These are phyloP conservation scores for Sialia sialis DNA, from an alignment of 2,113 vertebrate species.

Conservation along the genomic window DNA sequence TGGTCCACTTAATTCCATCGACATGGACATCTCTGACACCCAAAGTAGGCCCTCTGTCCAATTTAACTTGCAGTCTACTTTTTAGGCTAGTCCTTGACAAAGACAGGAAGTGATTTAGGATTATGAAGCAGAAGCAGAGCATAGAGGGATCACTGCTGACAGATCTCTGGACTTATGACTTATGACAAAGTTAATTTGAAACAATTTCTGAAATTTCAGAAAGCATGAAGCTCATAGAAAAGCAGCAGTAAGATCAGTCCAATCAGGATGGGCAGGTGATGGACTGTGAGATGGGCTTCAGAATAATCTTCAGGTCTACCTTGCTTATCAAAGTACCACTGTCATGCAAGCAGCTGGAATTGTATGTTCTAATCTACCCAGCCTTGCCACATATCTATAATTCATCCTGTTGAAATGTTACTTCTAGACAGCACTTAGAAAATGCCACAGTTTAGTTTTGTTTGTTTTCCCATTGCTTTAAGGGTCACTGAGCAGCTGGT, in stretches of 20 bases:
- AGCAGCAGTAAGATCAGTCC: background rate
- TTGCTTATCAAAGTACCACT: background rate
- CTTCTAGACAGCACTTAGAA: slow-evolving; percentile 16
- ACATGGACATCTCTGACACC: background rate
- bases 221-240: background rate
- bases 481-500: background rate
- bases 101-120: background rate
- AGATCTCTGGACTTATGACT: background rate
- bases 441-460: background rate
- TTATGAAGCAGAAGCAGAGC: background rate
- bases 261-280: background rate
- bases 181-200: background rate
- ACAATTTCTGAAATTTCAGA: background rate
- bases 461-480: background rate
- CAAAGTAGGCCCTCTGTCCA: background rate
- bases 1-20: background rate
- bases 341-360: background rate
- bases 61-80: background rate
- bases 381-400: background rate
- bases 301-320: background rate
- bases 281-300: background rate
- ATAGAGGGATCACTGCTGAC: background rate
- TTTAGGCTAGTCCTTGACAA: background rate
- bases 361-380: background rate
- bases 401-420: slow-evolving; percentile 12